Evolutionary conservation across 2,113 vertebrate species (phyloP), one percentile per base, ranked within the genome.

Genomic region (Carassius gibelio): DNA sequence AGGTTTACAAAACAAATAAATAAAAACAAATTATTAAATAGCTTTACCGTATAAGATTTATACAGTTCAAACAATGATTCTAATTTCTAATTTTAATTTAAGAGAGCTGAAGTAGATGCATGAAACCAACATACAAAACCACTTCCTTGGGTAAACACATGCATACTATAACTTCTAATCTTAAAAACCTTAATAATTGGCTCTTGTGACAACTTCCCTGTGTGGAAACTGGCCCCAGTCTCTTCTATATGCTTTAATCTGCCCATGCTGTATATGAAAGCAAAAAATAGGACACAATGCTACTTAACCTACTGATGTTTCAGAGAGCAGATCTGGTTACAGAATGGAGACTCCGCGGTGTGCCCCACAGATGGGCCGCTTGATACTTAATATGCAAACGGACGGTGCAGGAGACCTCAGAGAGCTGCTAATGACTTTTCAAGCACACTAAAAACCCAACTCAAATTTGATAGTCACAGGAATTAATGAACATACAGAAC

Each of bases 351-450:
- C 75, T 50, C 76, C 36, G 55, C 26, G 38, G n/a, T 13, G 55
- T 30, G 61, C 52, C 45, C 78, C 79, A 68, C 85, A 86, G 85
- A 86, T 86, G 85, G 85, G 48, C 42, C 9, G 30, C 21, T 21
- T 82, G 85, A 81, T 82, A 82, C 59, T 66, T 75, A 75, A 82
- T 75, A 66, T 48, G 8, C 26, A 75, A 85, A 69, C 57, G 55
- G 76, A 61, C 71, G 7, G 30, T 45, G 30, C 71, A 38, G 23
- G 71, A 74, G 85, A 64, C 30, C 48, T 82, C 34, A 10, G 59
- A 68, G 45, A 81, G 34, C 71, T 72, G 30, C 48, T 82, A 75
- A 81, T 82, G 79, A 74, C 57, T 81, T 68, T 69, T 19, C 5
- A 59, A 42, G 26, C 77, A 62, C 2, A 19, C 64, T 15, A 42